A percentile compares a stretch with the other conserved stretches of the same genome.
Conservation (phyloP, 1,140 invertebrate genomes). For the Leucophenga varia region DNA sequence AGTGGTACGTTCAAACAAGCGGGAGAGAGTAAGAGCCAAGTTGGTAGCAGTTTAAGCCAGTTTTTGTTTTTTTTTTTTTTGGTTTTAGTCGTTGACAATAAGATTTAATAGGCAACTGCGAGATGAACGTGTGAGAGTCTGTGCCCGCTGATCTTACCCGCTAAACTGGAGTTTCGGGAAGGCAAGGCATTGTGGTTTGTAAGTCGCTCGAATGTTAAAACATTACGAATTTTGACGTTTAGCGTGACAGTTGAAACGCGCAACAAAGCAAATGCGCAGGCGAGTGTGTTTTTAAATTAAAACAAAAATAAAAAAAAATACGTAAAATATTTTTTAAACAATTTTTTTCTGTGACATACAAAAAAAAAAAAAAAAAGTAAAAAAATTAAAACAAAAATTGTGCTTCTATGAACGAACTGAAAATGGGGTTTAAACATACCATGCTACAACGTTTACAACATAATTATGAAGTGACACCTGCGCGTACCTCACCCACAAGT, state of each 20-base stretch:
- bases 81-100: too few relatives aligned
- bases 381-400: too few relatives aligned
- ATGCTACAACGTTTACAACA: slow-evolving; percentile 41
- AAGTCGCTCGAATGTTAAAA: slow-evolving; percentile 23
- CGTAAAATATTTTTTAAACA: neutral
- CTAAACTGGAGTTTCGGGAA: too few relatives aligned
- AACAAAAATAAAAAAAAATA: neutral
- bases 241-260: slow-evolving; percentile 41
- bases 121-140: too few relatives aligned
- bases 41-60: too few relatives aligned
- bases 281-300: slow-evolving; percentile 8
- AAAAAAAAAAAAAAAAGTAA: neutral
- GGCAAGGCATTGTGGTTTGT: slow-evolving; percentile 33
- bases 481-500: slow-evolving; percentile 11
- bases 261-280: neutral
- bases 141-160: too few relatives aligned
- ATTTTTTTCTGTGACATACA: too few relatives aligned
- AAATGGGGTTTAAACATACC: slow-evolving; percentile 52
- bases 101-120: too few relatives aligned
- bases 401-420: slow-evolving; percentile 10
- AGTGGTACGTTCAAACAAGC: too few relatives aligned
- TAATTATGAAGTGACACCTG: slow-evolving; percentile 37
- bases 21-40: slow-evolving; percentile 4
- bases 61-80: too few relatives aligned
- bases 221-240: slow-evolving; percentile 48